Conservation (phyloP, 1,140 invertebrate genomes). For the Nixonia krombeini region DNA sequence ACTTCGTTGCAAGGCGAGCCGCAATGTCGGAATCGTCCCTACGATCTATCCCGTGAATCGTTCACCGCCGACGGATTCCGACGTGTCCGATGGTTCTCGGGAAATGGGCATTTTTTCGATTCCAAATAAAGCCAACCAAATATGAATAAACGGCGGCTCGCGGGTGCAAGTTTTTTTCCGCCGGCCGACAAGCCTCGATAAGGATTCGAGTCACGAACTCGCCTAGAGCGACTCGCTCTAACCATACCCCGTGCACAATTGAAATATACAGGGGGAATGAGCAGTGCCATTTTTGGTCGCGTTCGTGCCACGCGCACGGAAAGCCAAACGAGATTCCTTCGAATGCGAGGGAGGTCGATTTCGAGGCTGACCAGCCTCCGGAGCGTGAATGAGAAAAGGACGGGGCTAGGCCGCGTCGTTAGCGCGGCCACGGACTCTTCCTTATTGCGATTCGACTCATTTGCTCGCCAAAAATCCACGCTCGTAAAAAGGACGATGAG, state of each 20-base stretch:
- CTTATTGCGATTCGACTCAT: constrained; percentile 27
- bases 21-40: too few species aligned
- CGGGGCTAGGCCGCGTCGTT: too few species aligned
- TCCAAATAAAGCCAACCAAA: not conserved
- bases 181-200: constrained; percentile 36
- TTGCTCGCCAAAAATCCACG: not conserved
- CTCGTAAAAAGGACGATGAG: not conserved
- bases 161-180: constrained; percentile 18
- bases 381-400: too few species aligned
- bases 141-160: constrained; percentile 12
- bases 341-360: not conserved
- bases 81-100: not conserved
- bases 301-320: constrained; percentile 14
- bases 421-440: too few species aligned
- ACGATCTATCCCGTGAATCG: too few species aligned
- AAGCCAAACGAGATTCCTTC: constrained; percentile 17
- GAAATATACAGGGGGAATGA: constrained; percentile 32
- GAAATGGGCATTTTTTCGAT: not conserved
- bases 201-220: constrained; percentile 52
- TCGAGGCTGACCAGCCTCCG: too few species aligned
- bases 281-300: constrained; percentile 25
- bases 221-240: constrained; percentile 50
- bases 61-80: too few species aligned
- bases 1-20: constrained; percentile 13
- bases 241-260: constrained; percentile 26